Percentiles rank a stretch among this genome's conserved stretches.
These are phyloP conservation scores for Trididemnum nubilum DNA, from an alignment of 23 tunicate genomes.

Conservation along the genomic window DNA sequence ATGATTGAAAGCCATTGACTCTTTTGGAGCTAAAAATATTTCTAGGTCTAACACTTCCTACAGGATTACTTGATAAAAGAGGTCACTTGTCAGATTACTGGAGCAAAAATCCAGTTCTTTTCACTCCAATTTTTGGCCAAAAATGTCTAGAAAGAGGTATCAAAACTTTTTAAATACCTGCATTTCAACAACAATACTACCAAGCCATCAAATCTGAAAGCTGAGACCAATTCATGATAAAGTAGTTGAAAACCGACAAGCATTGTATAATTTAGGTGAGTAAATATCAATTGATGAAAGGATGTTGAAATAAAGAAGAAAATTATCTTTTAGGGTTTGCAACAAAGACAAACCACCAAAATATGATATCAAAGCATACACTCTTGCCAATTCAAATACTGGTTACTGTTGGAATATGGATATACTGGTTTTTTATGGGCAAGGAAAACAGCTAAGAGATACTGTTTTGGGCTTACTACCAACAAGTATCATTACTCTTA, in stretches of 20 bases:
- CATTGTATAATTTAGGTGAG: constrained; percentile 39
- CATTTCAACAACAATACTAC: constrained; percentile 34
- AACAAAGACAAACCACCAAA: constrained; percentile 51
- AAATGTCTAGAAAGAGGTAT: constrained; percentile 18
- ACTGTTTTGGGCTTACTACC: constrained; percentile 35
- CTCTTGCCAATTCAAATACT: constrained; percentile 33
- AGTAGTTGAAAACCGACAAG: constrained; percentile 10
- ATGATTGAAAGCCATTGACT: constrained; percentile 9
- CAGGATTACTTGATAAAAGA: constrained; percentile 18
- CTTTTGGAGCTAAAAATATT: constrained; percentile 6
- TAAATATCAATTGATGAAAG: constrained; percentile 41
- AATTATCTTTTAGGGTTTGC: constrained; percentile 32
- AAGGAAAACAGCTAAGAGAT: constrained; percentile 25
- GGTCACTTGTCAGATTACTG: constrained; percentile 20
- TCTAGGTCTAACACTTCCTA: constrained; percentile 5
- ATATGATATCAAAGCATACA: constrained; percentile 39
- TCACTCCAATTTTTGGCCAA: constrained; percentile 22
- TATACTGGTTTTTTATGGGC: constrained; percentile 16
- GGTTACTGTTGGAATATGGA: constrained; percentile 50
- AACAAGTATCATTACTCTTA: constrained; percentile 2
- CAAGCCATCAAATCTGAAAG: constrained; percentile 21
- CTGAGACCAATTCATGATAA: constrained; percentile 19
- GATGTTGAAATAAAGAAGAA: constrained; percentile 40
- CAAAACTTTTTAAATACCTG: constrained; percentile 1
- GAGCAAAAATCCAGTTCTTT: constrained; percentile 20